Percentiles rank a stretch among this genome's conserved stretches.
phyloP scores from a whole-genome alignment of 2,113 vertebrate species.

The Menidia beryllina region DNA sequence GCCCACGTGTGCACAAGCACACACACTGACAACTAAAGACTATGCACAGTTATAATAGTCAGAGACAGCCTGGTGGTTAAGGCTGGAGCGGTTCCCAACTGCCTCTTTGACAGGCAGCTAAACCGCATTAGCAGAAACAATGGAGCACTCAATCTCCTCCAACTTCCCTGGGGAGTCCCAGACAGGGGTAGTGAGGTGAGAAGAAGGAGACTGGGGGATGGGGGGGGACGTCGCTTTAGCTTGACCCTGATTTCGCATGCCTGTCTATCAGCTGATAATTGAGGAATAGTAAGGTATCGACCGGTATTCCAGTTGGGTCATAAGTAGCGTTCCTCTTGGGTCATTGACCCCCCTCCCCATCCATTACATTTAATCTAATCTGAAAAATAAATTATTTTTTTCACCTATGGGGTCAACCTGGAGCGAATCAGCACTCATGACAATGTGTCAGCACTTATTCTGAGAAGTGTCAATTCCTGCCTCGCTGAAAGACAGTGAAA shows the following conservation, averaged over 20 bases:
- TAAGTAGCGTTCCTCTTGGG: slow-evolving; percentile 67
- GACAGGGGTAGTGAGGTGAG: slow-evolving; percentile 48
- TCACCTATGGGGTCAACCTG: slow-evolving; percentile 33
- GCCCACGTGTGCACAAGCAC: not conserved
- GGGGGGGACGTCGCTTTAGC: slow-evolving; percentile 43
- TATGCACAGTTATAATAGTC: slow-evolving; percentile 7
- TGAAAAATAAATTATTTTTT: slow-evolving; percentile 60
- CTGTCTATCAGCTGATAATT: slow-evolving; percentile 69
- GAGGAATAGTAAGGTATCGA: slow-evolving; percentile 56
- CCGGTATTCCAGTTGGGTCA: slow-evolving; percentile 45
- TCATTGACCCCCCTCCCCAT: slow-evolving; percentile 57
- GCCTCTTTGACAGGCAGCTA: slow-evolving; percentile 73
- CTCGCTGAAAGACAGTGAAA: slow-evolving; percentile 41
- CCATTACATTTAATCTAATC: slow-evolving; percentile 65
- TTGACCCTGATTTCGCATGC: slow-evolving; percentile 56
- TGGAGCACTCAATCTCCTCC: slow-evolving; percentile 71
- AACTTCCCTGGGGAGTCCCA: slow-evolving; percentile 55
- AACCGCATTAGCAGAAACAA: slow-evolving; percentile 78
- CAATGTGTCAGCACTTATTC: slow-evolving; percentile 45
- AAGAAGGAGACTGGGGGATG: slow-evolving; percentile 56
- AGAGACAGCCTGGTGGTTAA: slow-evolving; percentile 44
- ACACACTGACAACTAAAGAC: slow-evolving; percentile 16
- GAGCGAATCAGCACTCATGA: slow-evolving; percentile 37
- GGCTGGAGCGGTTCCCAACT: slow-evolving; percentile 51
- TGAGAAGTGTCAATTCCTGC: slow-evolving; percentile 47